These are phyloP conservation scores for Junonia oenone DNA, from an alignment of 2,888 invertebrate genomes.

Conservation along the genomic window DNA sequence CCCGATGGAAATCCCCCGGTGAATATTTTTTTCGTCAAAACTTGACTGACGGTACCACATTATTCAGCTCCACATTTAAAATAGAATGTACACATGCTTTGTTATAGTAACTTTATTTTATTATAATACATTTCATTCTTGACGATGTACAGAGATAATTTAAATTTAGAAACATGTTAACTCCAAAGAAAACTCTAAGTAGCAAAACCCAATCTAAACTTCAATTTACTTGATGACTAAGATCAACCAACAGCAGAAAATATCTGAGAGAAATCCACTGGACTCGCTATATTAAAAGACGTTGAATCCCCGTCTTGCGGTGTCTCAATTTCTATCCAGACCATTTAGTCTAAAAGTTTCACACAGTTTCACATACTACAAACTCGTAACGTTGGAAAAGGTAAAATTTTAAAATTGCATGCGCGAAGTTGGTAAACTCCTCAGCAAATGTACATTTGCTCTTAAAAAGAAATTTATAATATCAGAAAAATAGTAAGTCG, in stretches of 20 bases:
- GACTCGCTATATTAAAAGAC: constrained; percentile 30
- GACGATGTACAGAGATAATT: background rate
- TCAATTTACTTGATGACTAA: constrained; percentile 19
- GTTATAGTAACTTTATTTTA: too few species aligned
- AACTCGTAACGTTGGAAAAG: constrained; percentile 39
- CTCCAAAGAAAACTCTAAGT: background rate
- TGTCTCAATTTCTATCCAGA: constrained; percentile 54
- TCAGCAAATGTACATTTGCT: constrained; percentile 55
- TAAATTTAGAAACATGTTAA: background rate
- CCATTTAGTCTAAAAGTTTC: constrained; percentile 64
- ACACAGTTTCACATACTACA: constrained; percentile 41
- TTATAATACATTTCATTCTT: background rate
- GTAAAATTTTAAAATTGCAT: constrained; percentile 48
- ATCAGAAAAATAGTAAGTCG: constrained; percentile 34
- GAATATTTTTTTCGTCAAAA: constrained; percentile 49
- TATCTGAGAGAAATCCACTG: constrained; percentile 22
- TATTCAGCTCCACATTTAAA: constrained; percentile 1
- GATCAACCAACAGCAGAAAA: constrained; percentile 13
- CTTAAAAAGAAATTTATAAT: constrained; percentile 35
- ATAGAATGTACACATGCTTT: too few species aligned
- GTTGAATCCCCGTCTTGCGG: constrained; percentile 38
- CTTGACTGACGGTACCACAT: background rate
- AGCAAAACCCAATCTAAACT: constrained; percentile 16
- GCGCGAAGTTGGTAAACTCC: constrained; percentile 51
- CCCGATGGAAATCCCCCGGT: constrained; percentile 64